These are phyloP conservation scores for Cephonodes hylas DNA, from an alignment of 2,888 invertebrate species.

Conservation along the genomic window DNA sequence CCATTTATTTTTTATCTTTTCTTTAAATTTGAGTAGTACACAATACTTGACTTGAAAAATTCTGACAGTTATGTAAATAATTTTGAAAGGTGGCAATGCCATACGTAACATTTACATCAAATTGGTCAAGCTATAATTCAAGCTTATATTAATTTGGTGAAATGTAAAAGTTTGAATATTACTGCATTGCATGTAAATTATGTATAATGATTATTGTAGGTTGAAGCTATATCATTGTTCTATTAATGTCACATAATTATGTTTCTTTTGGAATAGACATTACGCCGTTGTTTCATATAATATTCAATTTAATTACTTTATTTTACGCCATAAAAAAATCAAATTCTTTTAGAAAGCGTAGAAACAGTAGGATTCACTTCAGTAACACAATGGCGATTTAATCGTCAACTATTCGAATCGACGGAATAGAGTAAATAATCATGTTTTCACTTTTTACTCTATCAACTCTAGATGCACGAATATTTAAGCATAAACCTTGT, in stretches of 20 bases:
- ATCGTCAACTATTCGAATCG: conserved; percentile 26
- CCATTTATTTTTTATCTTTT: no score
- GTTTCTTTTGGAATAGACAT: neutral
- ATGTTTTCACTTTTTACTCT: conserved; percentile 35
- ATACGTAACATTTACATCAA: neutral
- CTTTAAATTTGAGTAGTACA: no score
- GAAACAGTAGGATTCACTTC: conserved; percentile 43
- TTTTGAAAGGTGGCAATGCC: neutral
- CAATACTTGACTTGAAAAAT: neutral
- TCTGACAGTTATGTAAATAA: neutral
- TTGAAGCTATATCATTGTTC: neutral
- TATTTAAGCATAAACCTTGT: conserved; percentile 31
- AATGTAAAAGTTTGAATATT: neutral
- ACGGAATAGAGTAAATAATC: conserved; percentile 34
- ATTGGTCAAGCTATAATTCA: no score
- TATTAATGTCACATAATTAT: neutral
- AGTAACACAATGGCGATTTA: conserved; percentile 51
- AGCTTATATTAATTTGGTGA: neutral
- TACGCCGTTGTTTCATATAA: neutral
- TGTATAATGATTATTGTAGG: neutral
- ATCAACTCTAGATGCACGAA: conserved; percentile 41
- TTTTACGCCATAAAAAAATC: neutral
- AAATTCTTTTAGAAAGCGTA: conserved; percentile 38
- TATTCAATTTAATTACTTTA: neutral
- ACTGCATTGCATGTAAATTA: neutral